Base-by-base conservation (phyloP, 2,797 vertebrate species). In the Centropyge bicolor region DNA sequence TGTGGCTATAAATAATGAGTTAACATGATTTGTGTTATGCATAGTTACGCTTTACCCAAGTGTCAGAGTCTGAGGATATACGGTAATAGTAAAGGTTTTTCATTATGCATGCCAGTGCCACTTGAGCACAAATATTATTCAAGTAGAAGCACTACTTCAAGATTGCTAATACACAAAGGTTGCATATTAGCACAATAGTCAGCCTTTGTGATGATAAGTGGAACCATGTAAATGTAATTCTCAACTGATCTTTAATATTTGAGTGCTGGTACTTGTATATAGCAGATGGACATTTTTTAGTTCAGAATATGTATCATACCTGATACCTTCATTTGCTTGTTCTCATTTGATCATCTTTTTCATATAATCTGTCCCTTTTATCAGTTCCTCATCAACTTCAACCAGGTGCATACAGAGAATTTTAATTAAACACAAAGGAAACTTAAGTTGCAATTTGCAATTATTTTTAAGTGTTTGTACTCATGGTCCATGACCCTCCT, bases 391-490 rank as follows among this genome's bases (percentile, higher is more conserved):
- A 0, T 19, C 57, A n/a, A 41, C 12, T 45, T 63, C 5, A 83
- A 41, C 40, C 11, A 64, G 24, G 36, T 70, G 35, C 27, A 48
- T 16, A 19, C 4, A 35, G 24, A 55, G 12, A 45, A 43, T 74
- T 46, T 54, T 6, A 16, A 63, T 36, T 52, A 7, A 82, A 57
- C n/a, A 48, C 13, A 66, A 36, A 31, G 22, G 16, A 70, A 43
- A 17, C 3, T 16, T 10, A 0, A 57, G 6, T 6, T 51, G 16
- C 12, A 48, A 20, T 74, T 22, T 52, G n/a, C 27, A 27, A 54
- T 74, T 49, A n/a, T 66, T 63, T 80, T 40, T 20, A 13, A 61
- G 69, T 3, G 38, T 84, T 74, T 51, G 31, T 61, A 31, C 48
- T 71, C 10, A 66, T 41, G 43, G 22, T 69, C 69, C 1, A 5